phyloP scores from a whole-genome alignment of 2,888 invertebrate species.

The Thymelicus lineola region DNA sequence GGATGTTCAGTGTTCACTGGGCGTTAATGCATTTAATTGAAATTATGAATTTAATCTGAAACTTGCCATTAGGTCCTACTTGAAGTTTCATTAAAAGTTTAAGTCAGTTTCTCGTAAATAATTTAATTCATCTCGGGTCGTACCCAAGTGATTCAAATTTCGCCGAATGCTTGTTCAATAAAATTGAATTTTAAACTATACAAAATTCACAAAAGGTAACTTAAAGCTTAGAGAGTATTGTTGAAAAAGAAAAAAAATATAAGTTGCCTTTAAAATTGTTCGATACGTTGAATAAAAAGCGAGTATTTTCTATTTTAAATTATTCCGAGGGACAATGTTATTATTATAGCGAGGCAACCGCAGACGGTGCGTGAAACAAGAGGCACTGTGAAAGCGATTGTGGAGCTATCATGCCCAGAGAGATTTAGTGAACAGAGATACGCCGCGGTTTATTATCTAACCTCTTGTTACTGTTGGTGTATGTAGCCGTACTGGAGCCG shows the following conservation, averaged over 20 bases:
- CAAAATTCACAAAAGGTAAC: neutral
- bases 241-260: slow-evolving; percentile 1
- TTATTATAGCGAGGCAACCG: slow-evolving; percentile 59
- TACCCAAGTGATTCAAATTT: neutral
- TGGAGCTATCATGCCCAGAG: slow-evolving; percentile 61
- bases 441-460: slow-evolving; percentile 65
- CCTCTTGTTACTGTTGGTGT: slow-evolving; percentile 45
- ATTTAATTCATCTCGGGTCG: slow-evolving; percentile 18
- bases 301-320: slow-evolving; percentile 37
- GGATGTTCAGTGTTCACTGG: neutral
- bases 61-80: slow-evolving; percentile 1
- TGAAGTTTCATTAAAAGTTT: slow-evolving; percentile 17
- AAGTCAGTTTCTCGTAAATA: slow-evolving; percentile 11
- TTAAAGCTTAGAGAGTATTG: neutral
- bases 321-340: slow-evolving; percentile 46
- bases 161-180: slow-evolving; percentile 11
- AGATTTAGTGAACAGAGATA: slow-evolving; percentile 71
- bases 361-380: slow-evolving; percentile 73
- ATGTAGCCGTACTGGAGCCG: neutral
- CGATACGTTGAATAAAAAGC: slow-evolving; percentile 10
- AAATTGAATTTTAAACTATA: slow-evolving; percentile 11
- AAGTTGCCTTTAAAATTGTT: slow-evolving; percentile 10
- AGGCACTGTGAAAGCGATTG: slow-evolving; percentile 64
- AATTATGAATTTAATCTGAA: slow-evolving; percentile 9
- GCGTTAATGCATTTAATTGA: neutral